Evolutionary conservation across 2,797 vertebrate genomes (phyloP).

Genomic region (Heteromormyrus szaboi): DNA sequence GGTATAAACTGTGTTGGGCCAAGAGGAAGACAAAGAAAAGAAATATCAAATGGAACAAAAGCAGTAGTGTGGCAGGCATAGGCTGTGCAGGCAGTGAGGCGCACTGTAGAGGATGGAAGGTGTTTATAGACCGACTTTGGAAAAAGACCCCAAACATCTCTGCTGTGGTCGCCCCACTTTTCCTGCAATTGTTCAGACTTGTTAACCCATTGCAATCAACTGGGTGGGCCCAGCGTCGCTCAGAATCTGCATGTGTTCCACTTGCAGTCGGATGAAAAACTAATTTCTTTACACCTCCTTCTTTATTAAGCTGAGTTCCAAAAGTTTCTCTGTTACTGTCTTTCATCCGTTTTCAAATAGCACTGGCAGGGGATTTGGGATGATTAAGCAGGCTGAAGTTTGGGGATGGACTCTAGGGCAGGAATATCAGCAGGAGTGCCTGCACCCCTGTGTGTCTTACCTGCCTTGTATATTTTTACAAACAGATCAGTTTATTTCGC

Average conservation of each 20-base stretch:
- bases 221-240: background rate
- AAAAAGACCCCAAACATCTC: slow-evolving; percentile 46
- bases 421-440: background rate
- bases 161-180: slow-evolving; percentile 38
- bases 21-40: background rate
- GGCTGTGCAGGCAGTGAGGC: background rate
- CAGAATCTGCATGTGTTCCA: background rate
- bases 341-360: background rate
- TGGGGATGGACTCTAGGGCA: background rate
- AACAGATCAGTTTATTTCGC: slow-evolving; percentile 17
- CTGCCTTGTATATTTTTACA: background rate
- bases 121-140: background rate
- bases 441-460: background rate
- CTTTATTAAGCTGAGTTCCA: background rate
- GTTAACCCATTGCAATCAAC: slow-evolving; percentile 41
- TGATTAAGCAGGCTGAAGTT: background rate
- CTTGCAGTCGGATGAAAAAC: background rate
- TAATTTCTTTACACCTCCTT: background rate
- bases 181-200: slow-evolving; percentile 60
- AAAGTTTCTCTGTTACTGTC: background rate
- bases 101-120: slow-evolving; percentile 37
- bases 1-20: background rate
- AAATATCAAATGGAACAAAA: background rate
- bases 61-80: background rate
- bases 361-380: background rate